Conservation (phyloP, 2,797 vertebrate species). For the Ceyx erithaca region DNA sequence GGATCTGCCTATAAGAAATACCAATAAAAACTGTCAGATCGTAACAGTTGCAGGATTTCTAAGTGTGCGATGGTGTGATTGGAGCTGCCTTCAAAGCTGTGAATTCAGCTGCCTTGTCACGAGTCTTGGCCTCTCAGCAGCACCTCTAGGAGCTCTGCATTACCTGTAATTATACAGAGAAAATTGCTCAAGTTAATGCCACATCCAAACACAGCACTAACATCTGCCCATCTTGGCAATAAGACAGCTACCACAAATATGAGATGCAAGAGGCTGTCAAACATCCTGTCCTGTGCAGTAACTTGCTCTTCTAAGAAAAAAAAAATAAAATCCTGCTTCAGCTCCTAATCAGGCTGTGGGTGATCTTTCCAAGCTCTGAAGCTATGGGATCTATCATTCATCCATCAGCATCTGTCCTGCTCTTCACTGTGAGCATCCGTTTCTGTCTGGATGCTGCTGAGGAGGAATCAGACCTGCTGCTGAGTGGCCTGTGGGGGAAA, state of each 20-base stretch:
- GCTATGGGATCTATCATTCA: background rate
- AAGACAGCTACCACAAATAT: background rate
- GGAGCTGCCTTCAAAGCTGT: background rate
- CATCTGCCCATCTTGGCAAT: slow-evolving; percentile 9
- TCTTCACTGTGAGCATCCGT: background rate
- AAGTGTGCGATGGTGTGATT: background rate
- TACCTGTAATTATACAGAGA: slow-evolving; percentile 26
- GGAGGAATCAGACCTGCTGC: slow-evolving; percentile 13
- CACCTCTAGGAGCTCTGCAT: background rate
- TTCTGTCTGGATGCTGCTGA: background rate
- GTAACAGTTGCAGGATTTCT: background rate
- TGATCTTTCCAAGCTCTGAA: background rate
- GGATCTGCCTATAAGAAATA: background rate
- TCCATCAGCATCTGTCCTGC: background rate
- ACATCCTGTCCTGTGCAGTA: background rate
- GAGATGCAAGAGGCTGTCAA: background rate
- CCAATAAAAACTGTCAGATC: background rate
- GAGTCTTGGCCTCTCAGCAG: background rate
- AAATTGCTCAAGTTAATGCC: background rate
- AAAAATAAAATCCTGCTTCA: background rate
- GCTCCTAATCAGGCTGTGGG: slow-evolving; percentile 21
- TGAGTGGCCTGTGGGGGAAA: background rate
- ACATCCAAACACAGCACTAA: background rate
- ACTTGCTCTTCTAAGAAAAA: background rate
- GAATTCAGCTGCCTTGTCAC: background rate